These are phyloP conservation scores for Crypturellus undulatus DNA, from an alignment of 2,113 vertebrate genomes.

Conservation along the genomic window DNA sequence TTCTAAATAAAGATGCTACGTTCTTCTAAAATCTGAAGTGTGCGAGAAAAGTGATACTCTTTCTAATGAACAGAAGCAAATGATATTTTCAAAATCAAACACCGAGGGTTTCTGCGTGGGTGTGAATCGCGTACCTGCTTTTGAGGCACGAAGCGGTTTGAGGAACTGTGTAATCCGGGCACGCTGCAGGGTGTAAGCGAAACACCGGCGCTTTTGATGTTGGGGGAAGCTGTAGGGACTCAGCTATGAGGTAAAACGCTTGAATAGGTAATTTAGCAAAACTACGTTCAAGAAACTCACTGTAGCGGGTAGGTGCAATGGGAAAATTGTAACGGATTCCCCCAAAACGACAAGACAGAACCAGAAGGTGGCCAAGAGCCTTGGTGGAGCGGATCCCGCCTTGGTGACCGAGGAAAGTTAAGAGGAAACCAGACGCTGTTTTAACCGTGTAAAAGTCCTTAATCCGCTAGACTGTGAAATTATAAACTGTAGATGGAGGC, in stretches of 20 bases:
- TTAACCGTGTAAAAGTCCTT: not conserved
- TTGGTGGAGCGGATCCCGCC: not conserved
- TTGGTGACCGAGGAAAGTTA: not conserved
- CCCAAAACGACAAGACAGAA: not conserved
- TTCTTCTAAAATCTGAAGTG: not conserved
- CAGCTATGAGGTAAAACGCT: not conserved
- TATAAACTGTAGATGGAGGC: rapidly evolving
- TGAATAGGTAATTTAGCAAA: not conserved
- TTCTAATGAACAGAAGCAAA: rapidly evolving
- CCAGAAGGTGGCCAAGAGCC: not conserved
- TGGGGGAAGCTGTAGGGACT: not conserved
- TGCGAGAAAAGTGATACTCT: not conserved
- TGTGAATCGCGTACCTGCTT: not conserved
- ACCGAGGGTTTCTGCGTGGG: too few species aligned
- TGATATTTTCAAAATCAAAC: not conserved
- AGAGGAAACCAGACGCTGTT: not conserved
- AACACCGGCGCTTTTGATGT: not conserved
- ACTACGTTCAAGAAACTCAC: not conserved
- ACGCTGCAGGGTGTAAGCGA: not conserved
- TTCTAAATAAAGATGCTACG: not conserved
- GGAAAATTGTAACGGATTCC: not conserved
- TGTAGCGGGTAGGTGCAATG: not conserved
- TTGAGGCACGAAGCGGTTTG: not conserved
- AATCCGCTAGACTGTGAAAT: not conserved
- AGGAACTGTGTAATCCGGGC: not conserved